Conservation (phyloP, 2,888 invertebrate genomes). For the Omphaloscelis lunosa region DNA sequence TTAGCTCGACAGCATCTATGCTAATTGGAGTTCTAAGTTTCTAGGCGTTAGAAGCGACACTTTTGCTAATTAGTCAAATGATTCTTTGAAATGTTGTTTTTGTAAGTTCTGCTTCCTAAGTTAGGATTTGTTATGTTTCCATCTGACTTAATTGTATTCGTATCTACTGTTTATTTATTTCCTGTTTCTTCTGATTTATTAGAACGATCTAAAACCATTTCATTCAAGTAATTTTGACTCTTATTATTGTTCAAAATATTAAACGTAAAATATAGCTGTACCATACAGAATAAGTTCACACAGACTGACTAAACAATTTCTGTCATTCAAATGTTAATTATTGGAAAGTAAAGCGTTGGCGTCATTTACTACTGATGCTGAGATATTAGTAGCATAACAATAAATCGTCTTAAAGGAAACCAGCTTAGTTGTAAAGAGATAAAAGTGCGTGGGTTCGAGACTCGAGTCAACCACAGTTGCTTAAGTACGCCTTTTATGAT, state of each 20-base stretch:
- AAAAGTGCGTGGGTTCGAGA: conserved; percentile 86
- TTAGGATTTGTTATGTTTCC: conserved; percentile 19
- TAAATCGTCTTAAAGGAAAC: conserved; percentile 87
- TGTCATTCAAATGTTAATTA: conserved; percentile 84
- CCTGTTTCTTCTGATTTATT: neutral
- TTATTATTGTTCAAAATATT: neutral
- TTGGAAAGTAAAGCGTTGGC: conserved; percentile 84
- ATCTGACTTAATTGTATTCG: neutral
- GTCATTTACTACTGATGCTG: conserved; percentile 79
- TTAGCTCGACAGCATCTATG: conserved; percentile 64
- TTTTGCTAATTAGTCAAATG: conserved; percentile 63
- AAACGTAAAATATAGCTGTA: conserved; percentile 38
- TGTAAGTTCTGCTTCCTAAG: conserved; percentile 44
- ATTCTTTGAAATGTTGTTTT: conserved; percentile 59
- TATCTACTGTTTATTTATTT: neutral
- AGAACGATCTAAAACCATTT: neutral
- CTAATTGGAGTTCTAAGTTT: conserved; percentile 69
- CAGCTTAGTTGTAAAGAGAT: conserved; percentile 87
- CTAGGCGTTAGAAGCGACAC: conserved; percentile 57
- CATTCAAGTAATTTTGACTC: neutral
- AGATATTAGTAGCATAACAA: conserved; percentile 87
- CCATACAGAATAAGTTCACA: conserved; percentile 54
- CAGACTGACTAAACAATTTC: conserved; percentile 60
- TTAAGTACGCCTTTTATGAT: conserved; percentile 86
- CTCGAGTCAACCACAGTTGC: conserved; percentile 82